These are phyloP conservation scores for Diorhabda elongata DNA, from an alignment of 1,140 invertebrate species.

Conservation along the genomic window DNA sequence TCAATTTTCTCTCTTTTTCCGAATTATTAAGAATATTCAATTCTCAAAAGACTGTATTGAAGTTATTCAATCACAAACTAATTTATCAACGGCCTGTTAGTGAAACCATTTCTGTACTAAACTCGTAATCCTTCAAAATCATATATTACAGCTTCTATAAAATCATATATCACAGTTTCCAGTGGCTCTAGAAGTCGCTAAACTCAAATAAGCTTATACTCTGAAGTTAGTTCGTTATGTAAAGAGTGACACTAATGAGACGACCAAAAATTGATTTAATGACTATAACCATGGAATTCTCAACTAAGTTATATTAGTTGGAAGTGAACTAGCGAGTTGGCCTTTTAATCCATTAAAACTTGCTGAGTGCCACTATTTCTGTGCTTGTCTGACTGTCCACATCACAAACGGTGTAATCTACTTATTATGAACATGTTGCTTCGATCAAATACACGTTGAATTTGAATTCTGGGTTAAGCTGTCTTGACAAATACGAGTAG, in stretches of 20 bases:
- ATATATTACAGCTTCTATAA: no score
- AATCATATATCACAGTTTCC: not conserved
- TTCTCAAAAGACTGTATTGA: no score
- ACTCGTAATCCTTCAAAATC: no score
- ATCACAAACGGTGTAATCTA: not conserved
- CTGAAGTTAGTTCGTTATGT: not conserved
- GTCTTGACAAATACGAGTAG: no score
- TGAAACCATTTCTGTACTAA: no score
- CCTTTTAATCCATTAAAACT: constrained; percentile 17
- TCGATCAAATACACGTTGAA: no score
- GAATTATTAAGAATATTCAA: no score
- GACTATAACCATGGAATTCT: constrained; percentile 2
- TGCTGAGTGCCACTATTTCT: constrained; percentile 2
- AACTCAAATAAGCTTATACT: not conserved
- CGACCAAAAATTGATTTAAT: not conserved
- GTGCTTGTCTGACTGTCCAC: not conserved
- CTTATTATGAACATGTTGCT: not conserved
- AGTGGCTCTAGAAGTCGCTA: not conserved
- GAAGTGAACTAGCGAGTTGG: constrained; percentile 9
- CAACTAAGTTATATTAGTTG: constrained; percentile 3
- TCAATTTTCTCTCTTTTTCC: no score
- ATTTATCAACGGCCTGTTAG: no score
- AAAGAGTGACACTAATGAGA: not conserved
- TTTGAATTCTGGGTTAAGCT: no score
- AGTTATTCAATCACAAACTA: no score